Conservation (phyloP, 2,113 vertebrate species). For the Chaetorhynchus papuensis region DNA sequence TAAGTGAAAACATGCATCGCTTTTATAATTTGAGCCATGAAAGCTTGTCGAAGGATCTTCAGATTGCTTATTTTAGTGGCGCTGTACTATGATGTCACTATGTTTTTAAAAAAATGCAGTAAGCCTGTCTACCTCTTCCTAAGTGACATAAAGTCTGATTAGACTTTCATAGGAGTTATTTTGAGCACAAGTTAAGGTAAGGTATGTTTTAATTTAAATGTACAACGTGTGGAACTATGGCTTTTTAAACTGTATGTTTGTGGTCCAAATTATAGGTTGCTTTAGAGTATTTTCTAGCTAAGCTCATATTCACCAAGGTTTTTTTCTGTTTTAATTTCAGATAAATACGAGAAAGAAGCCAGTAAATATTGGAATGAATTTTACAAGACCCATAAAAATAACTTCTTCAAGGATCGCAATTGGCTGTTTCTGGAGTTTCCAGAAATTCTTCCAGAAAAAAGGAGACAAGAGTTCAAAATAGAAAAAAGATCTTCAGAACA, state of each 20-base stretch:
- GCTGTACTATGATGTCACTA: background rate
- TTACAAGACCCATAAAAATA: slow-evolving; percentile 85
- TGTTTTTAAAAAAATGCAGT: background rate
- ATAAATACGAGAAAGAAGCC: slow-evolving; percentile 83
- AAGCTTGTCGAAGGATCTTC: background rate
- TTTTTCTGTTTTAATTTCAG: slow-evolving; percentile 65
- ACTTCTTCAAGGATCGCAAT: slow-evolving; percentile 93
- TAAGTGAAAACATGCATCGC: background rate
- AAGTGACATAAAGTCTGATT: background rate
- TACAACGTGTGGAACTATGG: background rate
- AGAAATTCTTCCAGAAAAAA: slow-evolving; percentile 80
- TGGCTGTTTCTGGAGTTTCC: slow-evolving; percentile 93
- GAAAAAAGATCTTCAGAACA: background rate
- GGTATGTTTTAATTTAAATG: background rate
- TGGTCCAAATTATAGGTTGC: background rate
- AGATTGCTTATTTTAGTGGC: background rate
- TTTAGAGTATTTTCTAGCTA: background rate
- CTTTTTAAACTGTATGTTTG: background rate
- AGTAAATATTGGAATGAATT: slow-evolving; percentile 87
- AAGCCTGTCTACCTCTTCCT: background rate
- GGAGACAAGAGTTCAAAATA: slow-evolving; percentile 19
- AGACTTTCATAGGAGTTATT: background rate
- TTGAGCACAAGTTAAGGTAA: background rate
- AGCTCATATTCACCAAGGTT: background rate
- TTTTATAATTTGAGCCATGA: background rate